A percentile compares a stretch with the other conserved stretches of the same genome.
Evolutionary conservation across 2,113 vertebrate species (phyloP).

Genomic region (Formicarius rufipectus): DNA sequence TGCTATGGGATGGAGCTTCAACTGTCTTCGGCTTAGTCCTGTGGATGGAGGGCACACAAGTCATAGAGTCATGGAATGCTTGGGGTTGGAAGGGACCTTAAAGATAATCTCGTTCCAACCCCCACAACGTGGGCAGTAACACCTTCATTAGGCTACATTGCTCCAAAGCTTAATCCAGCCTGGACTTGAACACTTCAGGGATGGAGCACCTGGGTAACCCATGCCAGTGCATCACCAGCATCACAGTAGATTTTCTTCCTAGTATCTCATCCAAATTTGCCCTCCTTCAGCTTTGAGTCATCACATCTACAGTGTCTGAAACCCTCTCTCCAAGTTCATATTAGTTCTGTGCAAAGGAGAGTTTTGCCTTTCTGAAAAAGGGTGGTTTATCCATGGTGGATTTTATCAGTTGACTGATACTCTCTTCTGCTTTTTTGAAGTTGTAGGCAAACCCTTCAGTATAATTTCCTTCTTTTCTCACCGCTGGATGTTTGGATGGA

Average conservation of each 20-base stretch:
- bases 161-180: background rate
- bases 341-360: background rate
- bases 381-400: background rate
- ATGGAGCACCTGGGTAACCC: background rate
- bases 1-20: background rate
- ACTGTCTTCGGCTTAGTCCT: background rate
- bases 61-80: background rate
- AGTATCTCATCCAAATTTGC: background rate
- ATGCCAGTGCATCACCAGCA: background rate
- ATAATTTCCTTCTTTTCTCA: conserved; percentile 91
- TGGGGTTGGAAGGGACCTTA: background rate
- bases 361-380: background rate
- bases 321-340: accelerated
- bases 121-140: background rate
- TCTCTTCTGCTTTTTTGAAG: conserved; percentile 62
- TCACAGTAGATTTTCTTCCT: background rate
- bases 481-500: conserved; percentile 94
- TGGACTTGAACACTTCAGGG: no score
- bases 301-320: background rate
- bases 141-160: background rate
- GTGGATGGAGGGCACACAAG: background rate
- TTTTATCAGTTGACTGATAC: background rate
- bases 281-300: background rate
- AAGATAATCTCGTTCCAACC: background rate
- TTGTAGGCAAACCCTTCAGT: conserved; percentile 91